Percentiles rank a stretch among this genome's conserved stretches.
Conservation (phyloP, 2,113 vertebrate species). For the Eurystomus gularis region DNA sequence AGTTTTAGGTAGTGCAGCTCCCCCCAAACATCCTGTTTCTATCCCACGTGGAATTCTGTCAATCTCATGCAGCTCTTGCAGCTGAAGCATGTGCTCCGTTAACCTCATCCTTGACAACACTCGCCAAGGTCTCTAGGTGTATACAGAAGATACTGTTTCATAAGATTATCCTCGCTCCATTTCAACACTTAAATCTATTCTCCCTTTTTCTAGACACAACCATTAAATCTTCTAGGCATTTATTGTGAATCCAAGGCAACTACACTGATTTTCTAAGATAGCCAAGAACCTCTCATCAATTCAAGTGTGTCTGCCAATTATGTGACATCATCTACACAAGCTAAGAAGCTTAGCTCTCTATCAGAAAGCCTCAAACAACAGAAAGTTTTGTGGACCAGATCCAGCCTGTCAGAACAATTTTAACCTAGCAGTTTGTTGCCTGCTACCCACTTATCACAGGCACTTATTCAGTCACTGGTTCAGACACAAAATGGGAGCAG, state of each 20-base stretch:
- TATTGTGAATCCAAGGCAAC: background rate
- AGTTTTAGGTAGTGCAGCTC: background rate
- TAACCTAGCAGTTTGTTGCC: background rate
- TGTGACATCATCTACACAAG: background rate
- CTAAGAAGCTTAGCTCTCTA: background rate
- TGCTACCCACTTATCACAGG: background rate
- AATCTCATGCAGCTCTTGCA: background rate
- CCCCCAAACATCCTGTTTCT: background rate
- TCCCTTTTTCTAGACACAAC: background rate
- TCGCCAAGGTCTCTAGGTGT: background rate
- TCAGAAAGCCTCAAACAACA: background rate
- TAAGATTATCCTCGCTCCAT: background rate
- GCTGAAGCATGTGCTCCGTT: background rate
- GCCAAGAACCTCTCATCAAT: background rate
- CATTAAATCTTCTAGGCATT: background rate
- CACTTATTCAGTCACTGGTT: no score
- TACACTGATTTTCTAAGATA: background rate
- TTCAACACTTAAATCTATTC: background rate
- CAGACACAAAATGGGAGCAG: background rate
- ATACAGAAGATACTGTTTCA: background rate
- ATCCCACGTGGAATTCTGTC: background rate
- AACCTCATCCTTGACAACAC: background rate
- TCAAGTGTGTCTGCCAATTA: background rate
- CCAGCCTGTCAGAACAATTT: background rate
- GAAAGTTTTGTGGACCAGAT: background rate